These are phyloP conservation scores for Melolontha melolontha DNA, from an alignment of 2,888 invertebrate species.

Conservation along the genomic window DNA sequence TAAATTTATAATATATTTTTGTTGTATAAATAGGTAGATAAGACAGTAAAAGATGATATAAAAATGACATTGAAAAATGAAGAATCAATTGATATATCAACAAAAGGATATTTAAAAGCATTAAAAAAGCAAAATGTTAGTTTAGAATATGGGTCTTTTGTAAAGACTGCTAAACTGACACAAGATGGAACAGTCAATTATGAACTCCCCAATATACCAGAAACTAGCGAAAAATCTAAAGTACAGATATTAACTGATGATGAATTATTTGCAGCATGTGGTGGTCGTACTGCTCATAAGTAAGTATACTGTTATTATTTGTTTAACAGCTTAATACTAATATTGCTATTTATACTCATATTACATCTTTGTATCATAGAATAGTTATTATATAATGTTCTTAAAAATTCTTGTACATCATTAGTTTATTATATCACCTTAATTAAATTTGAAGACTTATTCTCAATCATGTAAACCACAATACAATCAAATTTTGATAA, in stretches of 20 bases:
- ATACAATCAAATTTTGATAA: too few relatives aligned
- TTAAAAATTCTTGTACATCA: too few relatives aligned
- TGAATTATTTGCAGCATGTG: constrained; percentile 82
- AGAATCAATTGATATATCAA: constrained; percentile 61
- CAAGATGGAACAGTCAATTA: constrained; percentile 60
- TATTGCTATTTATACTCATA: background rate
- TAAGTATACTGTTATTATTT: constrained; percentile 61
- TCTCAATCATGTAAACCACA: too few relatives aligned
- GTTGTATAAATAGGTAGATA: constrained; percentile 50
- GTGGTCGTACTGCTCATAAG: constrained; percentile 88
- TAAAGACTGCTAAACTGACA: constrained; percentile 66
- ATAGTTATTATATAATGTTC: too few relatives aligned
- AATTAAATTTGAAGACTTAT: too few relatives aligned
- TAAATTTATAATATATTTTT: constrained; percentile 22
- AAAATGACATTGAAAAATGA: constrained; percentile 44
- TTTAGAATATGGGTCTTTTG: constrained; percentile 64
- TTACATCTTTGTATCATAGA: background rate
- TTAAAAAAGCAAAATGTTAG: constrained; percentile 56
- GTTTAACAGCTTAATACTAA: background rate
- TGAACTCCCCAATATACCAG: constrained; percentile 30
- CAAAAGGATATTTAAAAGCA: constrained; percentile 59
- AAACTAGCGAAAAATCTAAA: constrained; percentile 40
- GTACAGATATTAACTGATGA: constrained; percentile 75
- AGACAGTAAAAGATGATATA: constrained; percentile 40
- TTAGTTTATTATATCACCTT: too few relatives aligned